A percentile compares a stretch with the other conserved stretches of the same genome.
Conservation (phyloP, 23 tunicate genomes). For the Trididemnum nubilum region DNA sequence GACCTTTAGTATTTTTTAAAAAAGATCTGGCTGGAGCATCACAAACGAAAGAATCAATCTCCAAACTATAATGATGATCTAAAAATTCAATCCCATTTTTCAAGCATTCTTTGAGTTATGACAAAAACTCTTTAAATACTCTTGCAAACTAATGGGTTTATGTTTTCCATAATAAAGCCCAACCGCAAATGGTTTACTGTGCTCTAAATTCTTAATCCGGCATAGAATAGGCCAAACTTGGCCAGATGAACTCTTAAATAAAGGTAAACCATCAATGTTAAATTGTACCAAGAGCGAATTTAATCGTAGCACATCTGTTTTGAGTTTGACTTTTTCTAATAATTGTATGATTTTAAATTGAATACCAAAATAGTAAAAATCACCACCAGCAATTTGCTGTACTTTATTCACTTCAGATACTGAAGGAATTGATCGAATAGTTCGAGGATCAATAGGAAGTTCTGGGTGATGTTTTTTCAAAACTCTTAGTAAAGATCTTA, state of each 20-base stretch:
- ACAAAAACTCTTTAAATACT: neutral
- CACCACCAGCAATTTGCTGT: conserved; percentile 4
- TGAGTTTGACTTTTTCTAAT: neutral
- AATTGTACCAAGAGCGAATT: neutral
- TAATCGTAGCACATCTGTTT: too few species aligned
- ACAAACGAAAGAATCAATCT: conserved; percentile 27
- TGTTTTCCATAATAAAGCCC: neutral
- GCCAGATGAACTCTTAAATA: conserved; percentile 7
- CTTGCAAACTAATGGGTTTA: neutral
- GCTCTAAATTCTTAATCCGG: neutral
- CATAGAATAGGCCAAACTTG: conserved; percentile 13
- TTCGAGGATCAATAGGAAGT: neutral
- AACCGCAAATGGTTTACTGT: conserved; percentile 1
- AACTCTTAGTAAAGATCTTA: too few species aligned
- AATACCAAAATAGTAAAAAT: neutral
- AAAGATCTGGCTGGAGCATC: conserved; percentile 50
- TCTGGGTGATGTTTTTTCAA: neutral
- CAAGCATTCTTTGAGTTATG: neutral
- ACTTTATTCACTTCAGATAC: neutral
- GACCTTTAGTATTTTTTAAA: conserved; percentile 32
- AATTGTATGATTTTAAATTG: neutral
- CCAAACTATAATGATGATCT: neutral
- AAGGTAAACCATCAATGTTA: conserved; percentile 24
- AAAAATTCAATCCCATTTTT: neutral
- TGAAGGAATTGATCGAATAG: neutral